These are phyloP conservation scores for Platycnemis pennipes DNA, from an alignment of 2,888 invertebrate species.

Conservation along the genomic window DNA sequence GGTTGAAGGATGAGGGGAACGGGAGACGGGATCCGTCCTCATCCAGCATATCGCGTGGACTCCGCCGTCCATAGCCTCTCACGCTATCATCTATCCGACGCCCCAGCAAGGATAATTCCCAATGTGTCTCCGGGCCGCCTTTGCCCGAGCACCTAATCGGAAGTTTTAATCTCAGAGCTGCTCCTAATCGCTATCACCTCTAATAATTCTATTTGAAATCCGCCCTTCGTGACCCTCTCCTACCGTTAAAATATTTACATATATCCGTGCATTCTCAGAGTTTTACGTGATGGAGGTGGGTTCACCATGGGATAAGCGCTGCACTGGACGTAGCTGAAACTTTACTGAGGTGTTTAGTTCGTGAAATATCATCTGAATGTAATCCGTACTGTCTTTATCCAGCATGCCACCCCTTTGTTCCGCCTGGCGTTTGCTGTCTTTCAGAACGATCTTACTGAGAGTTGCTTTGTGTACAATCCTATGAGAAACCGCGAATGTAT, in stretches of 20 bases:
- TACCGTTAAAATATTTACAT: neutral
- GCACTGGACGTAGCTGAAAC: no score
- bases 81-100: neutral
- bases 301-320: no score
- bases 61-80: constrained; percentile 29
- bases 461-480: no score
- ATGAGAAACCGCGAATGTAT: no score
- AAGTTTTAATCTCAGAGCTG: neutral
- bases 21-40: neutral
- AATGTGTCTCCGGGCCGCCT: neutral
- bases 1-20: neutral
- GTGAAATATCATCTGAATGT: no score
- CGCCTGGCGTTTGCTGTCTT: no score
- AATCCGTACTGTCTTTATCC: no score
- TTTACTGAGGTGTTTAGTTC: no score
- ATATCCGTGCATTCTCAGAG: neutral
- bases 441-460: no score
- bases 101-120: neutral
- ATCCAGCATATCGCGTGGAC: constrained; percentile 30
- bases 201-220: constrained; percentile 6
- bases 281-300: no score
- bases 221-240: neutral
- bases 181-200: constrained; percentile 18
- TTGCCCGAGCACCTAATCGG: neutral
- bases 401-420: no score